A percentile compares a stretch with the other conserved stretches of the same genome.
Conservation (phyloP, 2,888 invertebrate genomes). For the Chrysolina haemoptera region DNA sequence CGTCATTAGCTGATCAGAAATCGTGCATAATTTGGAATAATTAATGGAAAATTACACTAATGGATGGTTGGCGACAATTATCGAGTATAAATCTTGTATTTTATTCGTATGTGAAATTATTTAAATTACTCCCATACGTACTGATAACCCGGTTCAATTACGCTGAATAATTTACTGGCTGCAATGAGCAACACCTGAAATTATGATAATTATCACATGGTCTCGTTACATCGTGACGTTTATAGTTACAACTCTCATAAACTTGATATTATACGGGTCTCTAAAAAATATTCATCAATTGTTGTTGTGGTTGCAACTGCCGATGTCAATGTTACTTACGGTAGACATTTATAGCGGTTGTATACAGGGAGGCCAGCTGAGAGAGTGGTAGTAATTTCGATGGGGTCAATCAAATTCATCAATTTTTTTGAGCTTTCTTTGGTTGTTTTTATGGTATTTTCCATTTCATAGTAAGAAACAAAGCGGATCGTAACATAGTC, state of each 20-base stretch:
- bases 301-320: constrained; percentile 11
- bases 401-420: no score
- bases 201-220: constrained; percentile 49
- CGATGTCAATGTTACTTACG: neutral
- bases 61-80: constrained; percentile 17
- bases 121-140: constrained; percentile 24
- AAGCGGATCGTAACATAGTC: no score
- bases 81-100: constrained; percentile 27
- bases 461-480: no score
- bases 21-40: neutral
- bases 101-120: constrained; percentile 19
- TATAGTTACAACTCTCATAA: constrained; percentile 23
- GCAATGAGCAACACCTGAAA: constrained; percentile 48
- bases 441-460: no score
- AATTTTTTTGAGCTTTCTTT: no score
- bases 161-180: constrained; percentile 40
- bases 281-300: constrained; percentile 25
- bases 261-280: constrained; percentile 20
- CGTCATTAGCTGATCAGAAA: neutral
- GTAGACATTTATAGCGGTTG: neutral
- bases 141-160: constrained; percentile 41
- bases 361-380: no score
- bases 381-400: no score
- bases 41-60: constrained; percentile 10
- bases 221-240: constrained; percentile 25